Base-by-base conservation (phyloP, 92 coral and sea anemone genomes). In the Heteractis magnifica region DNA sequence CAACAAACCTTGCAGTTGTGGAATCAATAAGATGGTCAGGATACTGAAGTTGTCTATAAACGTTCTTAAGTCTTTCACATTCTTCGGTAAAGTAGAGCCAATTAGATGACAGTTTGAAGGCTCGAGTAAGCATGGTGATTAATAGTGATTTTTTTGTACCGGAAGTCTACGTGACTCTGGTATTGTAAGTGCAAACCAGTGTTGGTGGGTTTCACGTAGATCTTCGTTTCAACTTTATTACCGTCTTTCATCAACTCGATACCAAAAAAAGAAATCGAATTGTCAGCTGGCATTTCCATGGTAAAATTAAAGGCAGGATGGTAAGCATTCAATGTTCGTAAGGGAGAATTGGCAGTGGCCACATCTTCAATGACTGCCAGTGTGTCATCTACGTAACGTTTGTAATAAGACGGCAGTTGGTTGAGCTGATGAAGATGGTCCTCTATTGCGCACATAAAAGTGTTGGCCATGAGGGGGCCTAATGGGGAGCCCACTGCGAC, bases 71-170 rank as follows among this genome's bases (percentile, higher is more conserved):
- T 52, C 56, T 52, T 52, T 79, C 83, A 48, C 83, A n/a, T 59
- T 79, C 62, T 23, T 77, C 72, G 59, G 50, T 59, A 58, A 60
- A 79, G 51, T 56, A 60, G 20, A 79, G 52, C 74, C 34, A 80
- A 19, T 60, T 64, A 3, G 52, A 80, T 79, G 50, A 79, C 71
- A 79, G 52, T 79, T 60, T n/a, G n/a, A n/a, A n/a, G n/a, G n/a
- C n/a, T n/a, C n/a, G n/a, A n/a, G n/a, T n/a, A n/a, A n/a, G n/a
- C 83, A 79, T 79, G 49, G 83, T 79, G 72, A 79, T 49, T 49
- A 79, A 52, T 34, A 60, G 83, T 79, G 83, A 79, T n/a, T n/a
- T 79, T 79, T 60, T 79, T 56, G n/a, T 9, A 60, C 56, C 56
- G 1, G 12, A n/a, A n/a, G n/a, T n/a, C n/a, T n/a, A n/a, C n/a